Evolutionary conservation across 2,888 invertebrate genomes (phyloP), one percentile per base, ranked within the genome.

Genomic region (Sympetrum striolatum): DNA sequence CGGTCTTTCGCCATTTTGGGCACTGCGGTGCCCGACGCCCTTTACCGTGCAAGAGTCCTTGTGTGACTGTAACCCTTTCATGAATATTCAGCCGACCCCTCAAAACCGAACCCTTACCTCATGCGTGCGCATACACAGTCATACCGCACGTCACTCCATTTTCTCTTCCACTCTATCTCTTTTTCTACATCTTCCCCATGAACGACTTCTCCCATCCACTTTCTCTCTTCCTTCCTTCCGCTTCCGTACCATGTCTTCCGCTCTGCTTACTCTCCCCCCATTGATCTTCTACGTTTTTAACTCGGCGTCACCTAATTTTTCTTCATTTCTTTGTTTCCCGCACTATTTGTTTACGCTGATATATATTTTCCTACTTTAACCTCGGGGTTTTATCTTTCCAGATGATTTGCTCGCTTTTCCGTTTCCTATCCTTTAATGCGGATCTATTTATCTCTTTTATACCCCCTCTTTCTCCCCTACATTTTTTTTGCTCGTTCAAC

Each of bases 41-140:
- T 37, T 35, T 80, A 12, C 80, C 37, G 4, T n/a, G n/a, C 22
- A 60, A 60, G 60, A n/a, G 64, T 22, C 60, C 60, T 60, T 25
- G 22, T 64, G 64, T n/a, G 64, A 22, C 18, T 60, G 4, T 39
- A 5, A 39, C 10, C 44, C 58, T 82, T 82, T 82, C 82, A 82
- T 82, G 82, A 82, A 82, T 82, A 82, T 82, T 82, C 82, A 82
- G 58, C 82, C 53, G 31, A 4, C 15, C 80, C 37, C 22, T 81
- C 44, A n/a, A 31, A 3, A 35, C 82, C 58, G 14, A 53, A 25
- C 82, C 35, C 48, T n/a, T 82, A 48, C 37, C 37, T 39, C 18
- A 22, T 35, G 6, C 82, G 35, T 58, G 58, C 35, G 6, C 81
- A 48, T 31, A 44, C 81, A 80, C 18, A 14, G 44, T 1, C 44